These are phyloP conservation scores for Lasioglossum figueresi DNA, from an alignment of 2,888 invertebrate species.

Conservation along the genomic window DNA sequence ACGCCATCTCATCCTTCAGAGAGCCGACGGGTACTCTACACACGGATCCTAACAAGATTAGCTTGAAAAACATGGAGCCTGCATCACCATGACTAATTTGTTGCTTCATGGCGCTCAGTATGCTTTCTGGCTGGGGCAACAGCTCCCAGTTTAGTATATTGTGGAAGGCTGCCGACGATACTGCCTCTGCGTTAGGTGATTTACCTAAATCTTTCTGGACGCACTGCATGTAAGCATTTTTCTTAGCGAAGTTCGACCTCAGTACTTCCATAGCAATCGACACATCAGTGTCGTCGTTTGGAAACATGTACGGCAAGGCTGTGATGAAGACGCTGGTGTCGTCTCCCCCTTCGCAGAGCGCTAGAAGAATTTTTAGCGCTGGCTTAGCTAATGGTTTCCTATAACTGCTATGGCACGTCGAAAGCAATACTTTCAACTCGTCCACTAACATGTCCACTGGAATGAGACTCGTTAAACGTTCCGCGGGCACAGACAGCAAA, in stretches of 20 bases:
- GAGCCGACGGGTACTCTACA: slow-evolving; percentile 79
- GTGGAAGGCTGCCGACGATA: slow-evolving; percentile 79
- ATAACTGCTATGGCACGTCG: slow-evolving; percentile 73
- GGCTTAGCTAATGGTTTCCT: slow-evolving; percentile 74
- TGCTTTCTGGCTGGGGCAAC: slow-evolving; percentile 75
- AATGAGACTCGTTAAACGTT: slow-evolving; percentile 72
- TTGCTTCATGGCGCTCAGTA: slow-evolving; percentile 76
- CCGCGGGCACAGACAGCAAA: slow-evolving; percentile 77
- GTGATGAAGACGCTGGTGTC: slow-evolving; percentile 86
- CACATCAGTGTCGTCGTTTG: slow-evolving; percentile 83
- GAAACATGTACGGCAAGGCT: slow-evolving; percentile 88
- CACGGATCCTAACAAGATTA: slow-evolving; percentile 80
- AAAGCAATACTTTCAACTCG: slow-evolving; percentile 76
- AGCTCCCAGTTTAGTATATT: slow-evolving; percentile 77
- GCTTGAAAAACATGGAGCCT: slow-evolving; percentile 78
- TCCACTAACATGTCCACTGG: slow-evolving; percentile 75
- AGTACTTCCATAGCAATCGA: slow-evolving; percentile 84
- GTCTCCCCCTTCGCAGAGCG: slow-evolving; percentile 79
- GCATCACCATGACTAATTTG: slow-evolving; percentile 76
- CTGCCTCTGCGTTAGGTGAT: slow-evolving; percentile 69
- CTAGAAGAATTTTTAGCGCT: slow-evolving; percentile 77
- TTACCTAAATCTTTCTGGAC: slow-evolving; percentile 73
- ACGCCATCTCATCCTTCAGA: slow-evolving; percentile 71
- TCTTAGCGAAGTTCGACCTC: slow-evolving; percentile 83
- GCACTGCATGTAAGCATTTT: slow-evolving; percentile 79